phyloP scores from a whole-genome alignment of 1,140 invertebrate genomes.

The Musca domestica region DNA sequence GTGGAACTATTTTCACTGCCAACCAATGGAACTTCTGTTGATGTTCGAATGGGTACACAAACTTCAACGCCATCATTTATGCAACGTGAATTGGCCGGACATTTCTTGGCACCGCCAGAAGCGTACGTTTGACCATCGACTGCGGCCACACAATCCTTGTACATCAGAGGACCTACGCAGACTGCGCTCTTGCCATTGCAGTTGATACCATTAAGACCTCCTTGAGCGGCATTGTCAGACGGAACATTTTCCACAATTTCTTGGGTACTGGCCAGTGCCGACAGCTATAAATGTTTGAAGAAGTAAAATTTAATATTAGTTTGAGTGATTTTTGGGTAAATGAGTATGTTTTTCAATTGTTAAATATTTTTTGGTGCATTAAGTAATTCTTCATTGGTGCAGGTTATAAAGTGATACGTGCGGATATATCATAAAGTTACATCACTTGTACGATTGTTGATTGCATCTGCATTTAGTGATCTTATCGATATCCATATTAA shows the following conservation, averaged over 20 bases:
- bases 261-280: conserved; percentile 1
- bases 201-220: conserved; percentile 24
- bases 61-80: conserved; percentile 45
- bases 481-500: background rate
- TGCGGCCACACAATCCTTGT: conserved; percentile 33
- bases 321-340: too few species aligned
- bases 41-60: conserved; percentile 37
- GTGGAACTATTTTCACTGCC: conserved; percentile 36
- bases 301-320: too few species aligned
- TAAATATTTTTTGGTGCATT: background rate
- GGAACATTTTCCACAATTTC: conserved; percentile 6
- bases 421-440: too few species aligned
- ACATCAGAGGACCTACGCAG: conserved; percentile 40
- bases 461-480: background rate
- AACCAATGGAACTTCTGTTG: conserved; percentile 33
- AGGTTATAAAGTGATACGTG: background rate
- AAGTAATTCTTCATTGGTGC: too few species aligned
- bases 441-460: too few species aligned
- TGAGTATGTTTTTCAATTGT: too few species aligned
- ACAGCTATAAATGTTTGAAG: background rate
- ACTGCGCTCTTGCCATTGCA: conserved; percentile 39
- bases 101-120: conserved; percentile 30
- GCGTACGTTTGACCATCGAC: conserved; percentile 24
- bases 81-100: conserved; percentile 37
- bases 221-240: background rate